These are phyloP conservation scores for Colletes gigas DNA, from an alignment of 1,140 invertebrate genomes.

Conservation along the genomic window DNA sequence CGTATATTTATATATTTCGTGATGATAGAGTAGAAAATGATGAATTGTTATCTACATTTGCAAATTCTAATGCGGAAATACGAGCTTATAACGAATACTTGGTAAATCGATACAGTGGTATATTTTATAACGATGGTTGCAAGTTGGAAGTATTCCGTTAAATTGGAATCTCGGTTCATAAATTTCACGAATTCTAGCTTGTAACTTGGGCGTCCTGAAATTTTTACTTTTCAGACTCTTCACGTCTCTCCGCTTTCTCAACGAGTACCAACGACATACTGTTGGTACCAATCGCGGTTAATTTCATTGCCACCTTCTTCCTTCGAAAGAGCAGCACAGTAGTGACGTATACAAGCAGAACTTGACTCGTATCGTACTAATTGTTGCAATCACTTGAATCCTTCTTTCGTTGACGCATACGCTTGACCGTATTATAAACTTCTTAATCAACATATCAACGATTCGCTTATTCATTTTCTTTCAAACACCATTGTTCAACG, in stretches of 20 bases:
- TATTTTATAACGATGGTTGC: neutral
- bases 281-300: neutral
- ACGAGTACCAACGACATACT: neutral
- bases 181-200: neutral
- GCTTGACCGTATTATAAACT: slow-evolving; percentile 7
- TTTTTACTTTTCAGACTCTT: neutral
- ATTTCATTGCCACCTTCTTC: neutral
- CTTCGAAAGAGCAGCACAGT: neutral
- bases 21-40: slow-evolving; percentile 25
- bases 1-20: slow-evolving; percentile 1
- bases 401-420: neutral
- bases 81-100: slow-evolving; percentile 3
- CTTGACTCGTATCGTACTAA: neutral
- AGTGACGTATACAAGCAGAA: neutral
- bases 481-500: slow-evolving; percentile 26
- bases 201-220: slow-evolving; percentile 1
- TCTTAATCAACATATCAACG: slow-evolving; percentile 35
- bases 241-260: neutral
- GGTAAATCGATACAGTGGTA: neutral
- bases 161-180: neutral
- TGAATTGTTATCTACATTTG: slow-evolving; percentile 38
- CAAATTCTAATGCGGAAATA: slow-evolving; percentile 13
- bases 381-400: slow-evolving; percentile 10
- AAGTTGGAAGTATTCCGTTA: neutral
- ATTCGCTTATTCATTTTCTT: neutral